Evolutionary conservation across 2,113 vertebrate genomes (phyloP), one percentile per base, ranked within the genome.

Genomic region (Barnardius zonarius): DNA sequence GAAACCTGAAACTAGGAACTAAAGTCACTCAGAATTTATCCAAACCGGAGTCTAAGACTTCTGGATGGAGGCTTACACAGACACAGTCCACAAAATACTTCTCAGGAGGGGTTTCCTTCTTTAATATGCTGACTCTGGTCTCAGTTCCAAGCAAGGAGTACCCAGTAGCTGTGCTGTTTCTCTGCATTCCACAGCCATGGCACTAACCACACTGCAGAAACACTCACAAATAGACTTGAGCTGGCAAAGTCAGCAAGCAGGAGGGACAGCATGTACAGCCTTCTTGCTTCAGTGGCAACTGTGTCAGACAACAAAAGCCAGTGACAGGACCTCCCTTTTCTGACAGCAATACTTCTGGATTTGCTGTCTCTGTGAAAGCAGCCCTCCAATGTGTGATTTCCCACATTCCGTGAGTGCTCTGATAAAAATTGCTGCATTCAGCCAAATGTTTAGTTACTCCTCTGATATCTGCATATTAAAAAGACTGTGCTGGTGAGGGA

Each of bases 201-300:
- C 6, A 6, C 14, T 52, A 43, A 25, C 37, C 52, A 63, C 1
- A 0, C 57, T 55, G 63, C 69, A 64, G 49, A 64, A 43, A 39
- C 0, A 3, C 69, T 70, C 66, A n/a, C 30, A 39, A 46, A 70
- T 2, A 17, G 62, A n/a, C 73, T 17, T 12, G 39, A 78, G 83
- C 55, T 84, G 73, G 27, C 10, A 74, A 5, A 61, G 66, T 25
- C 1, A 0, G 17, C 44, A 35, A 37, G 57, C 49, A 77, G 54
- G 37, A 67, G 1, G 1, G 48, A 16, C 13, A 37, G 79, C 0
- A 0, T 13, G 80, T 82, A 27, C 10, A 0, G 13, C 28, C 30
- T 31, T 24, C 61, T 62, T 1, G 0, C 69, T 73, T 39, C 1
- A 1, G 35, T n/a, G 30, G 69, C 62, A 86, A 7, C 43, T 8